Evolutionary conservation across 2,797 vertebrate species (phyloP).

Genomic region (Bovichtus variegatus): DNA sequence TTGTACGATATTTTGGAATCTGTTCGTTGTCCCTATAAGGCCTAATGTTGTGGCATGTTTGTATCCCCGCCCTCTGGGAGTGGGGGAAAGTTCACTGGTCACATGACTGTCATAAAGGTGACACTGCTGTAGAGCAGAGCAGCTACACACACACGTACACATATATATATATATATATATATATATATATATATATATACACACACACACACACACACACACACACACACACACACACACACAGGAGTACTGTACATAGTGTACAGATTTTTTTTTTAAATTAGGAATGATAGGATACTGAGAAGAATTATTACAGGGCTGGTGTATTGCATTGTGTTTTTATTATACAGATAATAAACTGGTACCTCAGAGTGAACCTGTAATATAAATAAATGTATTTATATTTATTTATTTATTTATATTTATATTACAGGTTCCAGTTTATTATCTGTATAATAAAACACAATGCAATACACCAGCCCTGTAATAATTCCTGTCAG

Average conservation of each 20-base stretch:
- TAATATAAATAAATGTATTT: no score
- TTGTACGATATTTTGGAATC: background rate
- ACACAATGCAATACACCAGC: background rate
- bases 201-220: no score
- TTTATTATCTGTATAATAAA: background rate
- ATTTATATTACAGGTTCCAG: background rate
- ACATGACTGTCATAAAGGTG: conserved; percentile 73
- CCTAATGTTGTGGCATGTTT: background rate
- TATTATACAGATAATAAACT: background rate
- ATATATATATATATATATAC: no score
- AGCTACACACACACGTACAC: no score
- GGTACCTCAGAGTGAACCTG: background rate
- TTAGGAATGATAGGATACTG: background rate
- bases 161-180: no score
- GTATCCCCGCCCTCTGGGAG: conserved; percentile 38
- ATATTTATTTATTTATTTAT: no score
- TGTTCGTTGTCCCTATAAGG: conserved; percentile 13
- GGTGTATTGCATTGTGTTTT: background rate
- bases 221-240: no score
- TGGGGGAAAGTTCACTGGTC: conserved; percentile 83
- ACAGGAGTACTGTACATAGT: background rate
- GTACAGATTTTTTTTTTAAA: background rate
- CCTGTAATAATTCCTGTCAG: background rate
- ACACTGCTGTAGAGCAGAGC: conserved; percentile 31
- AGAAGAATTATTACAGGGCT: background rate